These are phyloP conservation scores for Hydrolagus colliei DNA, from an alignment of 2,797 vertebrate genomes.

Conservation along the genomic window DNA sequence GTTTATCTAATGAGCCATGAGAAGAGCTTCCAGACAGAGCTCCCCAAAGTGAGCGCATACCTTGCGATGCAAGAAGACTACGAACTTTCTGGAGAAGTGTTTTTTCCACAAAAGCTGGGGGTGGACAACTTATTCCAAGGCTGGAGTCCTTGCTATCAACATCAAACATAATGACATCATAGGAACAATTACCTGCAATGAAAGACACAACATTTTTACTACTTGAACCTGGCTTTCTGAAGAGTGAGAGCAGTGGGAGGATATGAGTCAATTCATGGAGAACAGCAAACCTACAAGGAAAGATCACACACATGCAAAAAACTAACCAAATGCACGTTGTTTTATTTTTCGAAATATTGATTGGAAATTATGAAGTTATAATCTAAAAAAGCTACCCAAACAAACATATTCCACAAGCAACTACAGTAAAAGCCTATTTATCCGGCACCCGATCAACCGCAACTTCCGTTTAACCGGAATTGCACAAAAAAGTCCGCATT, in stretches of 20 bases:
- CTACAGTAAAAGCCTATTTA: too few relatives aligned
- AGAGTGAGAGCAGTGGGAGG: background rate
- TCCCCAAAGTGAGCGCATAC: conserved; percentile 47
- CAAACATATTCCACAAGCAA: too few relatives aligned
- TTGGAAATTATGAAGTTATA: too few relatives aligned
- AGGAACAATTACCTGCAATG: conserved; percentile 55
- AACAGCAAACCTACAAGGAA: background rate
- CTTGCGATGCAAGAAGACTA: conserved; percentile 69
- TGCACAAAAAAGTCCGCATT: too few relatives aligned
- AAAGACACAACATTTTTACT: conserved; percentile 26
- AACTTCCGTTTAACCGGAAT: too few relatives aligned
- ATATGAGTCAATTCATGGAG: background rate
- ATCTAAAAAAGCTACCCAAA: too few relatives aligned
- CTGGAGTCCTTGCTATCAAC: conserved; percentile 86
- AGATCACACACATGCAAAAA: background rate
- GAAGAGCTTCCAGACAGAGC: too few relatives aligned
- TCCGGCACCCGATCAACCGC: too few relatives aligned
- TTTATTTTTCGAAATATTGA: too few relatives aligned
- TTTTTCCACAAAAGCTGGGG: conserved; percentile 77
- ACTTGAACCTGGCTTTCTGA: background rate
- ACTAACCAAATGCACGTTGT: too few relatives aligned
- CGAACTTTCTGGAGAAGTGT: conserved; percentile 71
- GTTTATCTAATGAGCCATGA: too few relatives aligned
- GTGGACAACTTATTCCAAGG: conserved; percentile 90
- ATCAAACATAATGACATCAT: conserved; percentile 83